A percentile compares a stretch with the other conserved stretches of the same genome.
Conservation (phyloP, 1,140 invertebrate genomes). For the Grapholita molesta region DNA sequence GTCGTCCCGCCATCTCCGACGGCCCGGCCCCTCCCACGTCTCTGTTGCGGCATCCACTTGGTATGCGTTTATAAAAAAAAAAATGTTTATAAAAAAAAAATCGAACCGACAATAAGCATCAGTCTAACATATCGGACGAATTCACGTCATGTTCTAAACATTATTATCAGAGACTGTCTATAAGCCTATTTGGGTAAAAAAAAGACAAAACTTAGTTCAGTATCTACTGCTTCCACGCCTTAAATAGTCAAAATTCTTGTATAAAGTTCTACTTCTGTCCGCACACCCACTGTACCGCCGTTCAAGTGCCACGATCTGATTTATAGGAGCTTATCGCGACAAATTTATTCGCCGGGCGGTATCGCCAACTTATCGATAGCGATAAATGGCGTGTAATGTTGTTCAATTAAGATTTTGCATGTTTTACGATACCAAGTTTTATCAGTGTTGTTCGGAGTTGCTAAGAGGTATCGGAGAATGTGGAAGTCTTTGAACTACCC, state of each 20-base stretch:
- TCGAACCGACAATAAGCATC: no score
- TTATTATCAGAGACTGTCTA: no score
- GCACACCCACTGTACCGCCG: neutral
- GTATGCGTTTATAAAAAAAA: no score
- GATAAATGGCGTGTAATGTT: neutral
- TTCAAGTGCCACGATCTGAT: conserved; percentile 17
- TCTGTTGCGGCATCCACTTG: no score
- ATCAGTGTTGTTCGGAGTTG: neutral
- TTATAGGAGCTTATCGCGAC: conserved; percentile 21
- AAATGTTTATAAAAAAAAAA: no score
- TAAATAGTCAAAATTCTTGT: neutral
- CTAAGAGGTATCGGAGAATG: neutral
- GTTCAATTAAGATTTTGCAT: conserved; percentile 13
- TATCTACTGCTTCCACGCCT: no score
- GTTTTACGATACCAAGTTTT: conserved; percentile 2
- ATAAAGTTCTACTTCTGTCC: neutral
- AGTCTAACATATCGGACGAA: no score
- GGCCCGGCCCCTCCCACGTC: no score
- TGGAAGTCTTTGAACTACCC: neutral
- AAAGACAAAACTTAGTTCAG: no score
- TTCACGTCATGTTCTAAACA: no score
- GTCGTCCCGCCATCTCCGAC: no score
- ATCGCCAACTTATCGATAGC: conserved; percentile 18
- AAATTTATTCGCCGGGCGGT: conserved; percentile 22
- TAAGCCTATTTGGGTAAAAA: no score